Conservation (phyloP, 2,888 invertebrate genomes). For the Ochropacha duplaris region DNA sequence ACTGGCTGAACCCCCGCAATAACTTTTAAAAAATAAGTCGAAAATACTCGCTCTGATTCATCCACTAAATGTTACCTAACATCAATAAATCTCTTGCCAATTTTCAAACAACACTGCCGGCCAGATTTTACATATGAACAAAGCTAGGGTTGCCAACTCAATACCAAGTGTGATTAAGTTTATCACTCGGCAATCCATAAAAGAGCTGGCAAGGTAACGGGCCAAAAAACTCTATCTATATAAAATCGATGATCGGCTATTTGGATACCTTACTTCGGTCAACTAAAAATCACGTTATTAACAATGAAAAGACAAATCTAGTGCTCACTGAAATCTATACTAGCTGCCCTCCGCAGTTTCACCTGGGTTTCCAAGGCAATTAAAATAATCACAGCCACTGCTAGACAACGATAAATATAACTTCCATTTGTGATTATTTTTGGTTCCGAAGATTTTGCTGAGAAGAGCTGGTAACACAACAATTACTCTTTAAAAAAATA, state of each 20-base stretch:
- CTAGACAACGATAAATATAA: no score
- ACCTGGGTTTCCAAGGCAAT: no score
- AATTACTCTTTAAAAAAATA: no score
- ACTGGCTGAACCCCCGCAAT: no score
- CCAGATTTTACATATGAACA: conserved; percentile 2
- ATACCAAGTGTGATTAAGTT: neutral
- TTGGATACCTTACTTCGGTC: neutral
- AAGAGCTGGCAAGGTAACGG: neutral
- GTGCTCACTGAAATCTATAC: no score
- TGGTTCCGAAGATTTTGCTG: no score
- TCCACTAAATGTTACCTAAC: neutral
- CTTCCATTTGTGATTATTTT: no score
- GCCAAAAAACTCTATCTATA: neutral
- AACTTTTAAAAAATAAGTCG: neutral
- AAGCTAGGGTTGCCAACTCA: neutral
- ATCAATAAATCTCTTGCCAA: neutral
- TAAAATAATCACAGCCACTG: no score
- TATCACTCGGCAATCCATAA: neutral
- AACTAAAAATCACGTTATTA: no score
- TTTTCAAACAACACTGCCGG: neutral
- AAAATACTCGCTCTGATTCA: neutral
- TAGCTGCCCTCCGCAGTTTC: no score
- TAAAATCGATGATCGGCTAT: neutral
- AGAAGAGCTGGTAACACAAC: no score
- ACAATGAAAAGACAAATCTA: no score